A percentile compares a stretch with the other conserved stretches of the same genome.
Evolutionary conservation across 2,797 vertebrate genomes (phyloP).

Genomic region (Kryptopterus vitreolus): DNA sequence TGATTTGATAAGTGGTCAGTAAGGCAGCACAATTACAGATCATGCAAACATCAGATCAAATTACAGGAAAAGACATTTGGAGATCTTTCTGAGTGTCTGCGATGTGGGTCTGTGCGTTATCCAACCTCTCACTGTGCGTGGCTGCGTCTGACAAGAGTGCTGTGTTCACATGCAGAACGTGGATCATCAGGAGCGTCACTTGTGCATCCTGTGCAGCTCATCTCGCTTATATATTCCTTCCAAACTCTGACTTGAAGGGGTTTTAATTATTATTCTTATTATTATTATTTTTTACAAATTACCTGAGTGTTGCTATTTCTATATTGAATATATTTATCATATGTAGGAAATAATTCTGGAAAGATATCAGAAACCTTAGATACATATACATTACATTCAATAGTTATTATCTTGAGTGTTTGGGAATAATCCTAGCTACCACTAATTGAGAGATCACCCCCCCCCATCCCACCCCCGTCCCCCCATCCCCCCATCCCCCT

Average conservation of each 20-base stretch:
- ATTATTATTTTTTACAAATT: conserved; percentile 49
- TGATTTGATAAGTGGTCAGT: conserved; percentile 61
- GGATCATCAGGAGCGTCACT: not conserved
- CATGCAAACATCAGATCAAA: conserved; percentile 57
- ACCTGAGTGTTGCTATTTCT: conserved; percentile 49
- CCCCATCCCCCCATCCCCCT: too few relatives aligned
- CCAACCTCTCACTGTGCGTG: conserved; percentile 3
- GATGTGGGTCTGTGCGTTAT: conserved; percentile 24
- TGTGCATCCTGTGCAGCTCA: not conserved
- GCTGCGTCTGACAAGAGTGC: not conserved
- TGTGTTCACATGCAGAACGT: not conserved
- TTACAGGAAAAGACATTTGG: conserved; percentile 41
- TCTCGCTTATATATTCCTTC: not conserved
- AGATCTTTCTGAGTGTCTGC: conserved; percentile 22
- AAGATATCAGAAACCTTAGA: conserved; percentile 38
- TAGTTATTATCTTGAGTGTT: not conserved
- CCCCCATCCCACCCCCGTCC: not conserved
- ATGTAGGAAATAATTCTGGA: conserved; percentile 27
- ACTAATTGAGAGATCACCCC: not conserved
- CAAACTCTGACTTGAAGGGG: not conserved
- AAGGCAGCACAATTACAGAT: conserved; percentile 72
- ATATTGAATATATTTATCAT: conserved; percentile 40
- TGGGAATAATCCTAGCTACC: conserved; percentile 26
- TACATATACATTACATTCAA: conserved; percentile 15
- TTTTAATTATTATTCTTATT: too few relatives aligned